A percentile compares a stretch with the other conserved stretches of the same genome.
Evolutionary conservation across 1,140 invertebrate species (phyloP).

Genomic region (Diachasmimorpha longicaudata): DNA sequence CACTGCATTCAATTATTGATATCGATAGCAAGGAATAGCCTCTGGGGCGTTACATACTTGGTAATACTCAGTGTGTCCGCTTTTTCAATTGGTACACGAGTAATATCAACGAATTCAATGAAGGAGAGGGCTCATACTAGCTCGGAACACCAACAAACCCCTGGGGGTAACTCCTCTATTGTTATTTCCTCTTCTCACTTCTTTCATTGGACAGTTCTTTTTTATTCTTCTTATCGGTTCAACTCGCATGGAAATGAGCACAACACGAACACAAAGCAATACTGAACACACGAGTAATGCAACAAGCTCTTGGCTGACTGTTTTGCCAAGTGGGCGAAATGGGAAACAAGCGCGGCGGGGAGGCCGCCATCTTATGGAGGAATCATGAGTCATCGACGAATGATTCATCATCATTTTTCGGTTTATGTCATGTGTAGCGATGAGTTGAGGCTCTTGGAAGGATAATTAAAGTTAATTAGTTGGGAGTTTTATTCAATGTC

Average conservation of each 20-base stretch:
- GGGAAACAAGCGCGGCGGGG: background rate
- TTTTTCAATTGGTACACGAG: conserved; percentile 15
- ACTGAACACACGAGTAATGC: background rate
- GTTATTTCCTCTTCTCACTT: background rate
- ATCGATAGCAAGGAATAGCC: background rate
- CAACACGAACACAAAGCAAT: background rate
- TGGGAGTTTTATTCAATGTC: too few relatives aligned
- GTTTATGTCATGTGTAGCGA: too few relatives aligned
- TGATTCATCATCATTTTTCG: background rate
- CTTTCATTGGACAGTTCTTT: background rate
- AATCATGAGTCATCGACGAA: background rate
- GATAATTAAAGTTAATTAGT: too few relatives aligned
- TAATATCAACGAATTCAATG: conserved; percentile 11
- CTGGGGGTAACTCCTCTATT: background rate
- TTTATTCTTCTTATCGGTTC: background rate
- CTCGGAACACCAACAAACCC: background rate
- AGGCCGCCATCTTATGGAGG: background rate
- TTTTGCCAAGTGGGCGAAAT: background rate
- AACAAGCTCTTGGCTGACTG: background rate
- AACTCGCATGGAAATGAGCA: conserved; percentile 14
- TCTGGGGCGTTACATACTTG: conserved; percentile 12
- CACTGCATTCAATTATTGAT: background rate
- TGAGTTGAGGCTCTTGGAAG: too few relatives aligned
- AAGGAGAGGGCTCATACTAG: background rate
- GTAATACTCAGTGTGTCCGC: background rate